Base-by-base conservation (phyloP, 1,140 invertebrate species). In the Formica selysi region DNA sequence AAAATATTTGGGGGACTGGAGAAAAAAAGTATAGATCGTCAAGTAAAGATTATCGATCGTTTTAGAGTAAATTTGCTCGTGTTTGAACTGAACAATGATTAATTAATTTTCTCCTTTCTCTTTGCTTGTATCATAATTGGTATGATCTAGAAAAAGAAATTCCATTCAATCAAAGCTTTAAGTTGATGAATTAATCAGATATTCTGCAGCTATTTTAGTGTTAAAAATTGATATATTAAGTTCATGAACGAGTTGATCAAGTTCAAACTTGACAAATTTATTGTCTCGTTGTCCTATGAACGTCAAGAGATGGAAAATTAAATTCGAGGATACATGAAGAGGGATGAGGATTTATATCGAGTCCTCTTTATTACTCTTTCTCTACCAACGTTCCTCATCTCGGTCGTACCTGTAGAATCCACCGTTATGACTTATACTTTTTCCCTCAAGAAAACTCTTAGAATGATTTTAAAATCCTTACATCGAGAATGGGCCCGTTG, bases 401-500 rank as follows among this genome's bases (percentile, higher is more conserved):
- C 16, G 3, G 11, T 51, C 4, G 61, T 22, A 57, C 2, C 22
- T 32, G 87, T 73, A 26, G 54, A 51, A 83, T 68, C 16, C 22
- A 48, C 65, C 22, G 70, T 59, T 64, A 68, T 16, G 32, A 22
- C 19, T 26, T 80, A 19, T 65, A 64, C 22, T 68, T 65, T 51
- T 84, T 68, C 6, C 19, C 6, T 74, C 32, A 5, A n/a, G 36
- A 71, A 29, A 65, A n/a, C 11, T 19, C 41, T n/a, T n/a, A 51
- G n/a, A 22, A 83, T 8, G 16, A 26, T 29, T 13, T 19, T n/a
- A 16, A 26, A 19, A 67, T 67, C 44, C 96, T 96, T 97, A 99
- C 99, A 96, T 99, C 99, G 91, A 99, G 96, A 95, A 99, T 99
- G 10, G 99, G 98, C 88, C 98, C 98, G 95, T 99, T 99, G 96